Conservation (phyloP, 2,888 invertebrate species). For the Habrosyne pyritoides region DNA sequence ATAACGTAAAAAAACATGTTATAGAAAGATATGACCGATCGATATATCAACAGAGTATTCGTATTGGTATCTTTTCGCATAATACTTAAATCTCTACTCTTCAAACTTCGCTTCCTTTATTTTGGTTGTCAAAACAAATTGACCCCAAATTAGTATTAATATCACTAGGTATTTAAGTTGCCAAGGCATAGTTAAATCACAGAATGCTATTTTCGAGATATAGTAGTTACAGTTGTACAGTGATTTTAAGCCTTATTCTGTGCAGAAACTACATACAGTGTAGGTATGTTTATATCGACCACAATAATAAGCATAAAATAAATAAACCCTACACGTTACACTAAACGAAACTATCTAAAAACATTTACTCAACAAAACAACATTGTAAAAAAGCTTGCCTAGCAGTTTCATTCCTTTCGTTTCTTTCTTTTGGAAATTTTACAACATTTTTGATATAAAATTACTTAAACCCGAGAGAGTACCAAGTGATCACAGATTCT, state of each 20-base stretch:
- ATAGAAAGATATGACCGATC: slow-evolving; percentile 25
- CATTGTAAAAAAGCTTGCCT: slow-evolving; percentile 55
- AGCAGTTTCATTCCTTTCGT: slow-evolving; percentile 53
- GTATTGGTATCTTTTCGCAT: slow-evolving; percentile 25
- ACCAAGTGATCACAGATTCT: slow-evolving; percentile 83
- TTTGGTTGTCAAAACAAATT: slow-evolving; percentile 46
- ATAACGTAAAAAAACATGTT: slow-evolving; percentile 28
- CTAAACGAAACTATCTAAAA: slow-evolving; percentile 34
- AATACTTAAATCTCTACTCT: slow-evolving; percentile 42
- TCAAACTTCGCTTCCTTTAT: slow-evolving; percentile 29
- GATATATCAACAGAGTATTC: slow-evolving; percentile 38
- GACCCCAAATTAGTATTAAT: slow-evolving; percentile 49
- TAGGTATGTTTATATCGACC: slow-evolving; percentile 26
- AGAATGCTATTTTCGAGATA: slow-evolving; percentile 63
- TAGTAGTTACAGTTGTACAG: slow-evolving; percentile 35
- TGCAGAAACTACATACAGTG: slow-evolving; percentile 40
- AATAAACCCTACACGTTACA: slow-evolving; percentile 45
- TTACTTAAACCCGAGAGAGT: slow-evolving; percentile 80
- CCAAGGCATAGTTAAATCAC: slow-evolving; percentile 73
- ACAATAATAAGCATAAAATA: slow-evolving; percentile 38
- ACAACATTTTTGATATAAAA: slow-evolving; percentile 65
- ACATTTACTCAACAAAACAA: slow-evolving; percentile 51
- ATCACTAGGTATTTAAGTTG: slow-evolving; percentile 61
- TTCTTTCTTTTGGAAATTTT: slow-evolving; percentile 50
- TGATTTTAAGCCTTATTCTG: slow-evolving; percentile 26